A percentile compares a stretch with the other conserved stretches of the same genome.
Evolutionary conservation across 1,140 invertebrate species (phyloP).

Genomic region (Pogonomyrmex californicus): DNA sequence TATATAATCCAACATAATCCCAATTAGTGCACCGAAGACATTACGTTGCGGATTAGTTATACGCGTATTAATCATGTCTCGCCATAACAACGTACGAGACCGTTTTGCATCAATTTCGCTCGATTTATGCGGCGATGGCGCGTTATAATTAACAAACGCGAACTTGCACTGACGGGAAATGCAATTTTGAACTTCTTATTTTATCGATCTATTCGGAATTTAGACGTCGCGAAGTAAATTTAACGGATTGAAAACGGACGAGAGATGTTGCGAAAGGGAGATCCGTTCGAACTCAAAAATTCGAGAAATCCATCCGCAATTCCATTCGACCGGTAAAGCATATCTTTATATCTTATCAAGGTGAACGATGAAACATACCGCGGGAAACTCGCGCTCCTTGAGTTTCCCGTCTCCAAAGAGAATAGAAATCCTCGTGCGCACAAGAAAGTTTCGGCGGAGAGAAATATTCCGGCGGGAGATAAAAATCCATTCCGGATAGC

Average conservation of each 20-base stretch:
- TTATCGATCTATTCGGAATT: slow-evolving; percentile 9
- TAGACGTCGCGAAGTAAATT: not conserved
- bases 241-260: not conserved
- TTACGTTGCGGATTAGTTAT: slow-evolving; percentile 67
- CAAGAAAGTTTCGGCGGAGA: slow-evolving; percentile 35
- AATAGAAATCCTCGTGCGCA: slow-evolving; percentile 9
- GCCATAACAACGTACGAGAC: slow-evolving; percentile 28
- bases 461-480: slow-evolving; percentile 51
- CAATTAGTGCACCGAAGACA: slow-evolving; percentile 68
- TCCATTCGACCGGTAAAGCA: slow-evolving; percentile 8
- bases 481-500: slow-evolving; percentile 37
- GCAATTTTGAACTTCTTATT: not conserved
- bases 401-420: slow-evolving; percentile 28
- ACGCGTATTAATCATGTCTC: slow-evolving; percentile 46
- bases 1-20: slow-evolving; percentile 69
- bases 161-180: not conserved
- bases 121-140: not conserved
- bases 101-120: slow-evolving; percentile 30
- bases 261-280: not conserved
- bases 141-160: not conserved
- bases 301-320: slow-evolving; percentile 27
- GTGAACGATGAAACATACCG: slow-evolving; percentile 12
- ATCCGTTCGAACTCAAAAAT: slow-evolving; percentile 5
- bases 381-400: not conserved
- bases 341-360: slow-evolving; percentile 40